Base-by-base conservation (phyloP, 2,888 invertebrate species). In the Drosophila picticornis region DNA sequence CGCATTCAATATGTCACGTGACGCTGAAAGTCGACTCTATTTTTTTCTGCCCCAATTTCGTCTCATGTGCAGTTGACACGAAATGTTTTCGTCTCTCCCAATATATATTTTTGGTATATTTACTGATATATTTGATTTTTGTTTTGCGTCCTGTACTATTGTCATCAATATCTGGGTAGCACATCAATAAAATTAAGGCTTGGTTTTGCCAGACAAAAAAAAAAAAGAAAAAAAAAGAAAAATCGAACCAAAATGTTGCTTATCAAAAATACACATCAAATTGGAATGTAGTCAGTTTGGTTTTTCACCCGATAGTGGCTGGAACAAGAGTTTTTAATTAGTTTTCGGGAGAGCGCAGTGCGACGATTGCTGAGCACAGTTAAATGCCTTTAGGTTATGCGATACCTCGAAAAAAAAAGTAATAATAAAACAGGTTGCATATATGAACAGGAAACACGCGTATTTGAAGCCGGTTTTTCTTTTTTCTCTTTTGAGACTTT, bases 271-370 rank as follows among this genome's bases (percentile, higher is more conserved):
- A 51, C 48, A 65, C 51, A 73, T 73, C 58, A 60, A 72, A 68
- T 76, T 81, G 78, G 73, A 76, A 85, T 81, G 84, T 66, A 51
- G 79, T 69, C 70, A 50, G 86, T 69, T 88, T 64, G 81, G 53
- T 63, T 79, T 64, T 75, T 55, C 62, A 50, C 43, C 48, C 50
- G 60, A 64, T 59, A 70, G 57, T 31, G 50, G 46, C 29, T 31
- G 31, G 56, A 79, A 83, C 74, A 80, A 88, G 88, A 81, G 66
- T 83, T 73, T 81, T 81, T 83, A 88, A 88, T 84, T 88, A 85
- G 66, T 74, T 80, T 78, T 46, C 46, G 34, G 53, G 53, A 32
- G 34, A 61, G 52, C 22, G 43, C 60, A 46, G 56, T 31, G 40
- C 57, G 22, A 10, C 29, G 38, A 43, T 61, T 56, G 43, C 61